phyloP scores from a whole-genome alignment of 2,888 invertebrate species.

The Meliscaeva auricollis region DNA sequence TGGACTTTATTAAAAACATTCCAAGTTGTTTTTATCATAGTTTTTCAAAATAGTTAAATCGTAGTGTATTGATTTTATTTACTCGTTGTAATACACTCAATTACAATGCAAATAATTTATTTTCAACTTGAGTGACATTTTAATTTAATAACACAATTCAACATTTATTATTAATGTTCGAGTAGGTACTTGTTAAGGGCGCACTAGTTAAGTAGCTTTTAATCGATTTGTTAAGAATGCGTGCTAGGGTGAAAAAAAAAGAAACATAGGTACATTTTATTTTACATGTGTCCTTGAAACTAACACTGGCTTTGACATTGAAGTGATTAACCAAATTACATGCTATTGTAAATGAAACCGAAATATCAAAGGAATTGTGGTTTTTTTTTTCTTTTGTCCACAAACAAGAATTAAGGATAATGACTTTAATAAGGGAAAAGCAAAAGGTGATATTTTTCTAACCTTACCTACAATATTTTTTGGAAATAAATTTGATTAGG shows the following conservation, averaged over 20 bases:
- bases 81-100: not conserved
- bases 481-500: too few relatives aligned
- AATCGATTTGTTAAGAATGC: conserved; percentile 2
- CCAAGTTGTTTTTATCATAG: too few relatives aligned
- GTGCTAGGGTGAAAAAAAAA: not conserved
- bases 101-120: not conserved
- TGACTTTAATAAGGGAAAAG: too few relatives aligned
- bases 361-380: not conserved
- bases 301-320: conserved; percentile 5
- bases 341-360: not conserved
- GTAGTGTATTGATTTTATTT: not conserved
- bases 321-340: not conserved
- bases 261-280: not conserved
- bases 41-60: too few relatives aligned
- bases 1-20: too few relatives aligned
- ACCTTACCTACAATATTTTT: too few relatives aligned
- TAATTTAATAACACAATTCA: not conserved
- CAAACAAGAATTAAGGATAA: too few relatives aligned
- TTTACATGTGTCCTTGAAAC: conserved; percentile 4
- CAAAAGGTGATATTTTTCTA: too few relatives aligned
- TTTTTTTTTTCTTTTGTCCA: not conserved
- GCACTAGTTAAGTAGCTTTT: not conserved
- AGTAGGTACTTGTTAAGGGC: conserved; percentile 15
- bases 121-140: not conserved
- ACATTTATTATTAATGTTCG: not conserved